Percentiles rank a stretch among this genome's conserved stretches.
Evolutionary conservation across 2,797 vertebrate genomes (phyloP).

Genomic region (Neosilurus mollespiculum): DNA sequence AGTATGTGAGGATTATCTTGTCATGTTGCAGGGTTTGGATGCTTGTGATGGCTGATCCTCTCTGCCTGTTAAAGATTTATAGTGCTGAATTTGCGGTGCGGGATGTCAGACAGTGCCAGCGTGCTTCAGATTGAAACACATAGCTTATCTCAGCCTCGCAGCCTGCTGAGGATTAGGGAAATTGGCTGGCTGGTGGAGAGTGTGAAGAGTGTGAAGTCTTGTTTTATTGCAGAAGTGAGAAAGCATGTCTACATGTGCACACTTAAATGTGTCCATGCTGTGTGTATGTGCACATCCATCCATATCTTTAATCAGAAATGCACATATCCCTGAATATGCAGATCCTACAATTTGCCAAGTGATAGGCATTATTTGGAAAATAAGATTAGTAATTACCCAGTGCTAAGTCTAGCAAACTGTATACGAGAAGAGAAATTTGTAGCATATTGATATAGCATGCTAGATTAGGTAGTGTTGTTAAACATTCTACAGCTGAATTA

Average conservation of each 20-base stretch:
- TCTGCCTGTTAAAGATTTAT: conserved; percentile 31
- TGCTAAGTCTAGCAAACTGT: neutral
- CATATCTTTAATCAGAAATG: neutral
- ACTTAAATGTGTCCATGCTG: neutral
- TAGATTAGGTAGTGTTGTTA: neutral
- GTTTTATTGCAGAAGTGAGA: conserved; percentile 26
- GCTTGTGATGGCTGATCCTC: conserved; percentile 28
- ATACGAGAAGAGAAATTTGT: neutral
- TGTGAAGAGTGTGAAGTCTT: conserved; percentile 26
- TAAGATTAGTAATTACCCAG: too few relatives aligned
- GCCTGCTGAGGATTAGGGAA: conserved; percentile 48
- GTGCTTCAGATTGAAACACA: conserved; percentile 47
- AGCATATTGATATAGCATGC: neutral
- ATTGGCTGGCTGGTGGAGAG: conserved; percentile 23
- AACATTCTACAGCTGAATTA: conserved; percentile 24
- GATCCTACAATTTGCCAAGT: neutral
- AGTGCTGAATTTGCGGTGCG: conserved; percentile 38
- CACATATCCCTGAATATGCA: neutral
- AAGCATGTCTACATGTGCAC: neutral
- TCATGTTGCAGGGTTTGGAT: conserved; percentile 33
- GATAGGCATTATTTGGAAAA: neutral
- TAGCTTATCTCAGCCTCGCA: conserved; percentile 51
- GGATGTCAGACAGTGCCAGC: conserved; percentile 34
- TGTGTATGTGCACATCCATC: neutral
- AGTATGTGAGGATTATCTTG: conserved; percentile 40